Percentiles rank a stretch among this genome's conserved stretches.
Conservation (phyloP, 2,797 vertebrate genomes). For the Cyclura pinguis region DNA sequence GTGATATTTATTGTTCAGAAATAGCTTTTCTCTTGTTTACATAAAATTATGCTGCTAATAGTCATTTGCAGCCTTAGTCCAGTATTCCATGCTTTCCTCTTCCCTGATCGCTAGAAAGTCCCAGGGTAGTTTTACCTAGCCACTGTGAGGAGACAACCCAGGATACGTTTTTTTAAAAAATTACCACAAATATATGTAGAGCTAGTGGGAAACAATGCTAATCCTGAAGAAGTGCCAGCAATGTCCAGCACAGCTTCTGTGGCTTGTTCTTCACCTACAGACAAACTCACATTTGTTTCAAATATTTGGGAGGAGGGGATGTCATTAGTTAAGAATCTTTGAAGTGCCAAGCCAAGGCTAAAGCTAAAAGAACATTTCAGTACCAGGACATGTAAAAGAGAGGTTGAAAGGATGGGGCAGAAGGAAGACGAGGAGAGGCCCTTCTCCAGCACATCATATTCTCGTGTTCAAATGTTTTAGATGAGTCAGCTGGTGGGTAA, state of each 20-base stretch:
- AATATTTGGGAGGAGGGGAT: not conserved
- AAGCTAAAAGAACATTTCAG: constrained; percentile 7
- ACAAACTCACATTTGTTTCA: not conserved
- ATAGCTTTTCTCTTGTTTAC: not conserved
- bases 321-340: not conserved
- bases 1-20: constrained; percentile 8
- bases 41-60: not conserved
- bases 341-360: not conserved
- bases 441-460: not conserved
- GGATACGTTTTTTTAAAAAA: not conserved
- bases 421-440: not conserved
- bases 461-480: not conserved
- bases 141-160: not conserved
- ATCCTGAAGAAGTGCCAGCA: not conserved
- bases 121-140: not conserved
- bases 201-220: not conserved
- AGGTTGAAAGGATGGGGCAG: not conserved
- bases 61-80: not conserved
- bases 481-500: not conserved
- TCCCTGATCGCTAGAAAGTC: not conserved
- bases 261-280: too few relatives aligned
- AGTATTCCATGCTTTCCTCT: not conserved
- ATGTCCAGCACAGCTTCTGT: not conserved
- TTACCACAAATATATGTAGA: not conserved
- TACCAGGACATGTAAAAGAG: not conserved